Percentiles rank a stretch among this genome's conserved stretches.
phyloP scores from a whole-genome alignment of 2,888 invertebrate species.

The Saturnia japonica region DNA sequence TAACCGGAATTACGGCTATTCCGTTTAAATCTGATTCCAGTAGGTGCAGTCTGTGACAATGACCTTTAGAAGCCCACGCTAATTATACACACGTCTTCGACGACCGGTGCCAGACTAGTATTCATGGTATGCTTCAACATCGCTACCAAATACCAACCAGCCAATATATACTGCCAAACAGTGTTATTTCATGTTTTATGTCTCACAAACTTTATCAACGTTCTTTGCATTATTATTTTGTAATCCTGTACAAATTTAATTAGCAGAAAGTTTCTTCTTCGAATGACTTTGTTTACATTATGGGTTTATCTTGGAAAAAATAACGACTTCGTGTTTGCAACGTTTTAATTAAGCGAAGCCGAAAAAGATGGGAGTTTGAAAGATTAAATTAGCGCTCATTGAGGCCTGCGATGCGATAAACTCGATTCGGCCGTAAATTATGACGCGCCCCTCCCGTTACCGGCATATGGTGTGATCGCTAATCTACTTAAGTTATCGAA shows the following conservation, averaged over 20 bases:
- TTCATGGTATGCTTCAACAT: constrained; percentile 58
- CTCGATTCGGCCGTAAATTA: constrained; percentile 62
- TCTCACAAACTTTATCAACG: not conserved
- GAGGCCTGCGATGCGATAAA: constrained; percentile 65
- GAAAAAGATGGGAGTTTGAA: constrained; percentile 43
- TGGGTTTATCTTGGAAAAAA: constrained; percentile 12
- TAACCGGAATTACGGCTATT: constrained; percentile 14
- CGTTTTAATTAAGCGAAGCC: constrained; percentile 39
- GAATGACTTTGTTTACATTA: constrained; percentile 6
- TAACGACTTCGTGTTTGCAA: constrained; percentile 32
- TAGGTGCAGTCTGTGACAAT: constrained; percentile 71
- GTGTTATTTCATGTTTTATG: too few species aligned
- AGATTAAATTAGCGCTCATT: constrained; percentile 59
- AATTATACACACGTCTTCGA: constrained; percentile 71
- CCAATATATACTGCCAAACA: not conserved
- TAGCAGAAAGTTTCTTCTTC: constrained; percentile 1
- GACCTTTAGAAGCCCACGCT: constrained; percentile 79
- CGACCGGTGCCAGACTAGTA: constrained; percentile 61
- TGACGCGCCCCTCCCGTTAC: constrained; percentile 56
- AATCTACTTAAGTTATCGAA: constrained; percentile 50
- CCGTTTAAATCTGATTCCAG: constrained; percentile 56
- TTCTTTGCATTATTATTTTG: not conserved
- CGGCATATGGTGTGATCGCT: constrained; percentile 62
- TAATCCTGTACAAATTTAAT: constrained; percentile 8
- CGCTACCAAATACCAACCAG: constrained; percentile 37